A percentile compares a stretch with the other conserved stretches of the same genome.
phyloP scores from a whole-genome alignment of 92 coral and sea anemone genomes.

The Siderastrea siderea region DNA sequence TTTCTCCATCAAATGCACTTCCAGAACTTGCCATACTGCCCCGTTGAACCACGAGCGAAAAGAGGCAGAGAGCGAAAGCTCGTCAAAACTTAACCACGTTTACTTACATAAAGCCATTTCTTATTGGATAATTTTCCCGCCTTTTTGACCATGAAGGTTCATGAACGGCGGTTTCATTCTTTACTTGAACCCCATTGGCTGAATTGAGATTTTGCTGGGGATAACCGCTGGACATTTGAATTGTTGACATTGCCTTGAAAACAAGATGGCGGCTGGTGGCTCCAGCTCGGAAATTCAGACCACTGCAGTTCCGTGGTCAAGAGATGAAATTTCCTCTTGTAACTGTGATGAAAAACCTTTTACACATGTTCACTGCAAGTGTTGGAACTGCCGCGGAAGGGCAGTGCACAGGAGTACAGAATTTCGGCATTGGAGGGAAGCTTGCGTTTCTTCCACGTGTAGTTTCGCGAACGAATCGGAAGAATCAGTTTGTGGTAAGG shows the following conservation, averaged over 20 bases:
- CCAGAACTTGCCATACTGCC: too few species aligned
- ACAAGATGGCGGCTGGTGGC: constrained; percentile 6
- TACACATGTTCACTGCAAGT: constrained; percentile 63
- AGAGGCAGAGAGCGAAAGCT: not conserved
- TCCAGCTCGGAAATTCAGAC: constrained; percentile 1
- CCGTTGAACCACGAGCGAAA: too few species aligned
- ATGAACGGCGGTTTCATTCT: too few species aligned
- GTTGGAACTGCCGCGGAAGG: constrained; percentile 49
- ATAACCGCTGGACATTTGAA: constrained; percentile 19
- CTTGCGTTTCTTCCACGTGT: constrained; percentile 18
- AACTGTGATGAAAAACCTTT: constrained; percentile 61
- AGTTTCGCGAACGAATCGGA: constrained; percentile 16
- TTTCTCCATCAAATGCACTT: too few species aligned
- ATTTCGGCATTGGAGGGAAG: constrained; percentile 69
- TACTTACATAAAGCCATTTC: not conserved
- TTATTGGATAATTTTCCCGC: not conserved
- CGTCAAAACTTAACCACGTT: constrained; percentile 8
- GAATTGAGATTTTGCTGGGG: not conserved
- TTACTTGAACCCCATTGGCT: not conserved
- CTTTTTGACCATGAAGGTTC: not conserved
- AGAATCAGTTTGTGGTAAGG: constrained; percentile 15
- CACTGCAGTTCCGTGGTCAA: constrained; percentile 29
- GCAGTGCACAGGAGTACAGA: constrained; percentile 60
- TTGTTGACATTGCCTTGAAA: constrained; percentile 6
- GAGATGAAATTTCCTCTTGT: constrained; percentile 57